phyloP scores from a whole-genome alignment of 2,797 vertebrate species.

The Artibeus lituratus region DNA sequence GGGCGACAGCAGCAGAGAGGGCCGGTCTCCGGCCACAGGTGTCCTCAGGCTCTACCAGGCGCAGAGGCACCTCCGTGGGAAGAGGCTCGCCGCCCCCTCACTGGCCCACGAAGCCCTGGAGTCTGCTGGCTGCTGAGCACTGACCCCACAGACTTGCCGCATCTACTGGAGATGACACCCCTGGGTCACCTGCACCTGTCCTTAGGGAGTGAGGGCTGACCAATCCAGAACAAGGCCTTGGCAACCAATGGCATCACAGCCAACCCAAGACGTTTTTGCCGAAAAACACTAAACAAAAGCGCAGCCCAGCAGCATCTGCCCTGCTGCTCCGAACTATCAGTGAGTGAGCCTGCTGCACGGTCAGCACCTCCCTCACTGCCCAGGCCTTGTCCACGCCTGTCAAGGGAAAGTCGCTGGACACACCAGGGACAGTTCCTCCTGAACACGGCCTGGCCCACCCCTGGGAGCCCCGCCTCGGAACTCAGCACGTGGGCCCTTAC shows the following conservation, averaged over 20 bases:
- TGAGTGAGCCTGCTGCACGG: rapidly evolving
- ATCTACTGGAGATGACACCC: background rate
- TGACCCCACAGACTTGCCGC: rapidly evolving
- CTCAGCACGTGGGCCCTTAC: rapidly evolving
- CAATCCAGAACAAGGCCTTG: background rate
- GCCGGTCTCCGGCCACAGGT: background rate
- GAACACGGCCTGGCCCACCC: background rate
- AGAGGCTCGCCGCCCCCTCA: rapidly evolving
- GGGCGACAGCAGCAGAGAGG: rapidly evolving
- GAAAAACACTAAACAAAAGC: background rate
- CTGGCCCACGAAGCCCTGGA: rapidly evolving
- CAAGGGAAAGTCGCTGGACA: background rate
- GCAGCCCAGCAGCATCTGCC: rapidly evolving
- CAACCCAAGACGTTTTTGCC: background rate
- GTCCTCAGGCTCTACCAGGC: background rate
- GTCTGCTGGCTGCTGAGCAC: background rate
- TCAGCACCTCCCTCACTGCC: rapidly evolving
- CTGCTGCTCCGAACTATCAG: rapidly evolving
- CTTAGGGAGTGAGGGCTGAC: background rate
- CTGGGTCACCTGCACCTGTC: background rate
- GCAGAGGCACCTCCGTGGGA: background rate
- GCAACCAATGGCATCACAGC: background rate
- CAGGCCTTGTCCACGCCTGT: background rate
- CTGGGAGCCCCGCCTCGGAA: rapidly evolving
- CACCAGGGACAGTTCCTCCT: no score